Conservation (phyloP, 2,113 vertebrate species). For the Vicugna pacos region DNA sequence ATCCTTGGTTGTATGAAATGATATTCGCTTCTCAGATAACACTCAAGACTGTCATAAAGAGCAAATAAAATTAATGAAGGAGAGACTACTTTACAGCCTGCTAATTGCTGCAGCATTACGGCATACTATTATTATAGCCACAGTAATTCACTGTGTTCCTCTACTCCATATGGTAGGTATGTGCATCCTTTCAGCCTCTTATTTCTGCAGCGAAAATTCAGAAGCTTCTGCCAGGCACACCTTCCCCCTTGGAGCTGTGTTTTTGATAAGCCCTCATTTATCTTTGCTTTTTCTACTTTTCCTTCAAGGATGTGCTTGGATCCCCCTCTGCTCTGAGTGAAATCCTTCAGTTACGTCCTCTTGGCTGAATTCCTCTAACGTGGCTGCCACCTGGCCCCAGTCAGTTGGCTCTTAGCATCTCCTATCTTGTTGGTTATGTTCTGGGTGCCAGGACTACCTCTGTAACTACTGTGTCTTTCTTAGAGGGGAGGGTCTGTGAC, state of each 20-base stretch:
- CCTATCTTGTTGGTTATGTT: not conserved
- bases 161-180: not conserved
- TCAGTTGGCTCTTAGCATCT: slow-evolving; percentile 3
- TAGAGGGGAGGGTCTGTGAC: not conserved
- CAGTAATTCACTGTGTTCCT: not conserved
- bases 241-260: not conserved
- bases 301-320: not conserved
- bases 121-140: not conserved
- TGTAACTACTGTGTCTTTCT: not conserved
- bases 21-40: not conserved
- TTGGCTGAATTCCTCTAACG: slow-evolving; percentile 27
- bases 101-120: not conserved
- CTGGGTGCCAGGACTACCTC: not conserved
- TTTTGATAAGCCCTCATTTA: not conserved
- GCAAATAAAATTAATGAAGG: not conserved
- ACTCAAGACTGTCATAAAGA: slow-evolving; percentile 1
- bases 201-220: not conserved
- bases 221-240: not conserved
- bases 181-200: not conserved
- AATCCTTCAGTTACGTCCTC: not conserved
- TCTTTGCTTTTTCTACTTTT: not conserved
- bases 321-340: not conserved
- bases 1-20: not conserved
- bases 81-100: not conserved
- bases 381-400: not conserved